Evolutionary conservation across 2,888 invertebrate species (phyloP).

Genomic region (Tipula confusa): DNA sequence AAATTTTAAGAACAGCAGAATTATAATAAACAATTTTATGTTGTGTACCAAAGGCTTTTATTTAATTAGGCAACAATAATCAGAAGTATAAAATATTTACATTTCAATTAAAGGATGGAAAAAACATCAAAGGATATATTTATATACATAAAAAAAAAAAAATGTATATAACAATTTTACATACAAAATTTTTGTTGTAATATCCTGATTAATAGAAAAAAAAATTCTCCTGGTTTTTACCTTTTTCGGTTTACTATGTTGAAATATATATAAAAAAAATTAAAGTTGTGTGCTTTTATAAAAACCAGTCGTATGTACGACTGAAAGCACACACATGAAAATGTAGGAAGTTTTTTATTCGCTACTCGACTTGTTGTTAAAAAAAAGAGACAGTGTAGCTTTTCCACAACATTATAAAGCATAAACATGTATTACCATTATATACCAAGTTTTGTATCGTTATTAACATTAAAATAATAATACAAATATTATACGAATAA

Average conservation of each 20-base stretch:
- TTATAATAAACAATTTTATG: not conserved
- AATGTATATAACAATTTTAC: not conserved
- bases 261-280: no score
- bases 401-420: not conserved
- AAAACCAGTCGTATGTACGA: not conserved
- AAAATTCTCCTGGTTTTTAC: not conserved
- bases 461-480: not conserved
- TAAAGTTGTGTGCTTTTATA: not conserved
- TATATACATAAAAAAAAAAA: not conserved
- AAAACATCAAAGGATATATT: not conserved
- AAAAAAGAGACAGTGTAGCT: not conserved
- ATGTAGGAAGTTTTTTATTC: no score
- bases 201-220: not conserved
- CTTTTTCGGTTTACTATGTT: not conserved
- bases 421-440: not conserved
- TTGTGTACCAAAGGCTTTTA: not conserved
- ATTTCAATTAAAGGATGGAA: not conserved
- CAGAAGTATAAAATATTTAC: conserved; percentile 6
- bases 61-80: conserved; percentile 3
- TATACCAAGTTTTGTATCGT: not conserved
- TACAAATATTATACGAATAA: not conserved
- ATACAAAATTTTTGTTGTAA: not conserved
- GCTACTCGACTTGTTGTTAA: not conserved
- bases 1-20: not conserved
- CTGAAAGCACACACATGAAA: no score